Evolutionary conservation across 1,140 invertebrate genomes (phyloP).

Genomic region (Ips nitidus): DNA sequence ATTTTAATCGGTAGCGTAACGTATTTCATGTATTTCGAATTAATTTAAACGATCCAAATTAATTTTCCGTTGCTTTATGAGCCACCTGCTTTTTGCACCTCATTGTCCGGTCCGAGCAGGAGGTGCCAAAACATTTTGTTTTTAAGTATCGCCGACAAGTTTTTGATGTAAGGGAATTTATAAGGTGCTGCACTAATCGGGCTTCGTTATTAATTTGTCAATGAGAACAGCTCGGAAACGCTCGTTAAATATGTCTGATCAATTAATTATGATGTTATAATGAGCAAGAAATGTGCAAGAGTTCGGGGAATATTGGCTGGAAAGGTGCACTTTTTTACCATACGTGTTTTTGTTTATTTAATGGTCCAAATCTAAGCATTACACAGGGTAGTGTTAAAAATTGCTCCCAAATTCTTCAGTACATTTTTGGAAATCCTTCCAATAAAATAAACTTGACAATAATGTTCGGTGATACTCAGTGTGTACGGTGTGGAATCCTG

Average conservation of each 20-base stretch:
- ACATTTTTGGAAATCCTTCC: too few relatives aligned
- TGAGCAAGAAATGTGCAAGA: neutral
- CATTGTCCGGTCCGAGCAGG: conserved; percentile 7
- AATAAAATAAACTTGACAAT: too few relatives aligned
- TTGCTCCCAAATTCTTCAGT: too few relatives aligned
- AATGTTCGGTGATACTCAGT: too few relatives aligned
- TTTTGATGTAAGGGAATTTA: conserved; percentile 14
- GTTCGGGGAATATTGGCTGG: too few relatives aligned
- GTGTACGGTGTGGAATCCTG: too few relatives aligned
- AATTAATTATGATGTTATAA: conserved; percentile 1
- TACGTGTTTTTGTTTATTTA: too few relatives aligned
- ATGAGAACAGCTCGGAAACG: neutral
- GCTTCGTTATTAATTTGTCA: conserved; percentile 12
- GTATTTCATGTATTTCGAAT: conserved; percentile 4
- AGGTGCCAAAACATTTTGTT: conserved; percentile 20
- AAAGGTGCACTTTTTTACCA: too few relatives aligned
- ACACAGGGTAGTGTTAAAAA: too few relatives aligned
- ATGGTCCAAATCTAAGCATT: too few relatives aligned
- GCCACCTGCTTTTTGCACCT: conserved; percentile 9
- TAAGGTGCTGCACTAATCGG: neutral
- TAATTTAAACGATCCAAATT: conserved; percentile 9
- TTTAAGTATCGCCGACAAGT: conserved; percentile 9
- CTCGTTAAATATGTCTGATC: neutral
- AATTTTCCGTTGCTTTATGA: conserved; percentile 8
- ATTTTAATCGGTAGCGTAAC: neutral